Evolutionary conservation across 2,113 vertebrate genomes (phyloP).

Genomic region (Cynopterus brachyotis): DNA sequence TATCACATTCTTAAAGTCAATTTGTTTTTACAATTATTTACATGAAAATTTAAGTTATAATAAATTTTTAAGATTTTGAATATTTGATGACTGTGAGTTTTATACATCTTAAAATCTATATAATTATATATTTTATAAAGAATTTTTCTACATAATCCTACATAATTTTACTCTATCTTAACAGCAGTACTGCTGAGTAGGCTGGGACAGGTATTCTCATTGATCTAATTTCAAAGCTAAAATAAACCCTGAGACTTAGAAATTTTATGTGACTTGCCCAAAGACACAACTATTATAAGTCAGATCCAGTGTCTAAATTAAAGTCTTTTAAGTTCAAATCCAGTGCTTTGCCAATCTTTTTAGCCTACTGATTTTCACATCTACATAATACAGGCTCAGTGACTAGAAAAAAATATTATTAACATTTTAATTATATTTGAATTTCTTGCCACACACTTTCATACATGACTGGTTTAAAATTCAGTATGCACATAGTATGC

Average conservation of each 20-base stretch:
- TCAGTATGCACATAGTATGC: neutral
- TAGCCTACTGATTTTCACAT: neutral
- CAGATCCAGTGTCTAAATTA: neutral
- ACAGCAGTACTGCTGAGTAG: neutral
- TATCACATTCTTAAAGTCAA: neutral
- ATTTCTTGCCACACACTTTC: neutral
- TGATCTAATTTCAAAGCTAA: neutral
- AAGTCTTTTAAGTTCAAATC: neutral
- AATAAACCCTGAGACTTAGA: neutral
- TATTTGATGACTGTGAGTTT: neutral
- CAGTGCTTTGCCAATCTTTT: neutral
- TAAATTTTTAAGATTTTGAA: neutral
- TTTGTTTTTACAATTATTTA: neutral
- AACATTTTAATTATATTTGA: neutral
- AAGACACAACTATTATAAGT: neutral
- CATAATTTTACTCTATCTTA: neutral
- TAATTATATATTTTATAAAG: neutral
- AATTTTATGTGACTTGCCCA: neutral
- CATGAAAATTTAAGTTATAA: neutral
- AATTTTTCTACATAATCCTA: neutral
- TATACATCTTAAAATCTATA: neutral
- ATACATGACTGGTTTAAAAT: conserved; percentile 3
- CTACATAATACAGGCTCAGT: neutral
- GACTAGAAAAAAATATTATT: neutral
- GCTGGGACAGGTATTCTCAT: neutral